These are phyloP conservation scores for Sesia bembeciformis DNA, from an alignment of 2,888 invertebrate genomes.

Conservation along the genomic window DNA sequence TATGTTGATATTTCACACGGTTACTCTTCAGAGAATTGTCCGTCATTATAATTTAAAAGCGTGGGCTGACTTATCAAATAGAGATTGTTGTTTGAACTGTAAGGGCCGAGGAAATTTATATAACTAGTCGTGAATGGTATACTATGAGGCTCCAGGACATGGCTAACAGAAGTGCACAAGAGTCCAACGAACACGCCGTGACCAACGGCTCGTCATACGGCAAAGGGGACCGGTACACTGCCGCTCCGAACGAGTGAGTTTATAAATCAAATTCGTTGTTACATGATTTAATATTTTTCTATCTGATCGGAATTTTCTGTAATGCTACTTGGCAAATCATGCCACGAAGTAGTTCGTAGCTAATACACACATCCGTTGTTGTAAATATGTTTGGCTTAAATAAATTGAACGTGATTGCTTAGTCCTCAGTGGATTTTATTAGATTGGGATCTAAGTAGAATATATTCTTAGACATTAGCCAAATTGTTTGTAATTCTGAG, in stretches of 20 bases:
- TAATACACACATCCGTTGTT: no score
- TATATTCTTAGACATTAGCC: no score
- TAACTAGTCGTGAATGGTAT: conserved; percentile 19
- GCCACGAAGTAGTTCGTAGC: no score
- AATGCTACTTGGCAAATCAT: neutral
- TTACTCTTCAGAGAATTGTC: no score
- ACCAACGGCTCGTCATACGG: conserved; percentile 55
- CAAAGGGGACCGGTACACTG: conserved; percentile 60
- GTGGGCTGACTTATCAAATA: neutral
- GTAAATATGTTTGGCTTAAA: no score
- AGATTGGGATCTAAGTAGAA: no score
- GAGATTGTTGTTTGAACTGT: neutral
- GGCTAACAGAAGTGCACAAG: conserved; percentile 37
- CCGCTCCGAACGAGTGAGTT: conserved; percentile 68
- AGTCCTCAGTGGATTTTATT: no score
- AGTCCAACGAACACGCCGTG: conserved; percentile 17
- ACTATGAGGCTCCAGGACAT: conserved; percentile 45
- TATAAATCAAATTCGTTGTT: neutral
- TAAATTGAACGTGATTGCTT: no score
- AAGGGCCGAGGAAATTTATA: neutral
- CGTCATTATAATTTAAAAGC: no score
- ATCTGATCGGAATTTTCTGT: neutral
- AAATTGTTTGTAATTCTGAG: no score
- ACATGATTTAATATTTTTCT: neutral
- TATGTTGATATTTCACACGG: neutral